A percentile compares a stretch with the other conserved stretches of the same genome.
Evolutionary conservation across 2,113 vertebrate genomes (phyloP).

Genomic region (Mystacornis crossleyi): DNA sequence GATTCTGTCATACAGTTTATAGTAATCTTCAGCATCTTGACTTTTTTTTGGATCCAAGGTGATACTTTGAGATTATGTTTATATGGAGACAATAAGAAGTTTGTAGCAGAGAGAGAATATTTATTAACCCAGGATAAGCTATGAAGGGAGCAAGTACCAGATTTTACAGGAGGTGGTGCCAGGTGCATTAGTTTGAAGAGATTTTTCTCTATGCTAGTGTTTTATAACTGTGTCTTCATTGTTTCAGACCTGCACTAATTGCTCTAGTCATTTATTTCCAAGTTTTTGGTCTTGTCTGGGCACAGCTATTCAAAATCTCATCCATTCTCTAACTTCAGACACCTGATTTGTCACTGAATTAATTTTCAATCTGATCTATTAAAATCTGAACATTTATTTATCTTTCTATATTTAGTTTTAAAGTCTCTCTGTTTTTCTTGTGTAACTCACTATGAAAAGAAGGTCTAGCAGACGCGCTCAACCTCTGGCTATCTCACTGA

Average conservation of each 20-base stretch:
- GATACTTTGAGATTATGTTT: neutral
- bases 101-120: neutral
- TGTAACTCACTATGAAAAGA: neutral
- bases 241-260: neutral
- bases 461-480: neutral
- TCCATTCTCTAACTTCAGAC: neutral
- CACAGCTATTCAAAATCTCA: neutral
- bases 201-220: neutral
- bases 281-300: neutral
- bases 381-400: neutral
- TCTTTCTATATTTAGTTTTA: neutral
- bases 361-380: neutral
- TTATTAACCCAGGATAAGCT: neutral
- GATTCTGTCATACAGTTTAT: neutral
- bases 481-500: neutral
- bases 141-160: neutral
- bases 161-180: neutral
- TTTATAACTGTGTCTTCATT: neutral
- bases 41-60: neutral
- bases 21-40: neutral
- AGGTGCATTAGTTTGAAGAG: neutral
- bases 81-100: neutral
- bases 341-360: neutral
- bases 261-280: neutral
- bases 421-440: neutral